Percentiles rank a stretch among this genome's conserved stretches.
Conservation (phyloP, 2,797 vertebrate species). For the Myotis daubentonii region DNA sequence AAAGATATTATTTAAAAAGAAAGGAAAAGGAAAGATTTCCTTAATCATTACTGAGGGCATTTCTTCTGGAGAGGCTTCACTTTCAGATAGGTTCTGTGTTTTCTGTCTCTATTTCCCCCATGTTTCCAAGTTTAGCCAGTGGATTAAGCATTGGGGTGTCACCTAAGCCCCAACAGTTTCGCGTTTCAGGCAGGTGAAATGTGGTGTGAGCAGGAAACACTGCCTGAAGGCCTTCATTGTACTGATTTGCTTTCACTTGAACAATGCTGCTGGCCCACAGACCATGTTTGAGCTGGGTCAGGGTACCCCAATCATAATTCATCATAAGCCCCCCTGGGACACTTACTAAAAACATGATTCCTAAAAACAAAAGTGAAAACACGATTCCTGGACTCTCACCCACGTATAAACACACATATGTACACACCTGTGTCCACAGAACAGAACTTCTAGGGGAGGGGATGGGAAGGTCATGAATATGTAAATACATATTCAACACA, state of each 20-base stretch:
- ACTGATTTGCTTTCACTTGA: constrained; percentile 28
- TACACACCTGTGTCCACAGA: not conserved
- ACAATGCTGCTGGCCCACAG: not conserved
- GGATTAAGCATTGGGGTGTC: constrained; percentile 37
- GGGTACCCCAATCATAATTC: not conserved
- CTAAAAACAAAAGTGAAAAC: not conserved
- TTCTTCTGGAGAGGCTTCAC: not conserved
- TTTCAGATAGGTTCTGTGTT: not conserved
- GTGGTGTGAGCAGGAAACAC: not conserved
- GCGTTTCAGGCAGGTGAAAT: constrained; percentile 20
- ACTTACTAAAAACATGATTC: not conserved
- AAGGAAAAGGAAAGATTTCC: not conserved
- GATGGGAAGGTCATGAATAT: not conserved
- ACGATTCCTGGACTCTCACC: not conserved
- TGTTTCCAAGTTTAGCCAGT: constrained; percentile 39
- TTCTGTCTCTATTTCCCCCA: not conserved
- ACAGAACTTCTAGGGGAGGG: not conserved
- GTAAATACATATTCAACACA: not conserved
- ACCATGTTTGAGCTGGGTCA: not conserved
- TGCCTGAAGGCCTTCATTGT: not conserved
- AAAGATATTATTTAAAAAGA: not conserved
- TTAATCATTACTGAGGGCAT: not conserved
- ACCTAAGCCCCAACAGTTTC: not conserved
- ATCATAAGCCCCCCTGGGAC: not conserved
- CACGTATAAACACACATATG: not conserved